Conservation (phyloP, 1,140 invertebrate species). For the Pseudomyrmex pallidus region DNA sequence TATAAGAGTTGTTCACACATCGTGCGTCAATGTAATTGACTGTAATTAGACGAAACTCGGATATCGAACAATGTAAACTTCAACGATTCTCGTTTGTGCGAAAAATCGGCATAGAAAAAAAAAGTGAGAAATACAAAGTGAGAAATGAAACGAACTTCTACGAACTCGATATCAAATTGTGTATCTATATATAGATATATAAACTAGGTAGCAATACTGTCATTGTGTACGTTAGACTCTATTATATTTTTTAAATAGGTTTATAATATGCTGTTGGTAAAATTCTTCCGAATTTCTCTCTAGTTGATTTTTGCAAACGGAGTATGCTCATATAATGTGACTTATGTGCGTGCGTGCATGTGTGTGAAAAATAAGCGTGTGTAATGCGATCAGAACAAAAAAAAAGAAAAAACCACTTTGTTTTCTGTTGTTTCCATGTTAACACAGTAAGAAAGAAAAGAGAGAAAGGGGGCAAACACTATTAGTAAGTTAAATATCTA, state of each 20-base stretch:
- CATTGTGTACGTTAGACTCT: slow-evolving; percentile 81
- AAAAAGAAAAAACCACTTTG: slow-evolving; percentile 51
- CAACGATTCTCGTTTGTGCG: neutral
- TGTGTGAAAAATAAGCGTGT: slow-evolving; percentile 68
- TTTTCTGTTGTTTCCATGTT: slow-evolving; percentile 76
- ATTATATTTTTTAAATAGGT: slow-evolving; percentile 84
- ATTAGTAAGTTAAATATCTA: slow-evolving; percentile 75
- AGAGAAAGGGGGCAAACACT: slow-evolving; percentile 65
- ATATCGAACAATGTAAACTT: slow-evolving; percentile 21
- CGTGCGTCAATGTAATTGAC: neutral
- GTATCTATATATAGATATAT: slow-evolving; percentile 74
- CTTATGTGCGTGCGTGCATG: slow-evolving; percentile 52
- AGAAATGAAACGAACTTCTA: slow-evolving; percentile 38
- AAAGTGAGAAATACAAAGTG: neutral
- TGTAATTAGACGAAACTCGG: slow-evolving; percentile 11
- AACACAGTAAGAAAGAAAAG: slow-evolving; percentile 50
- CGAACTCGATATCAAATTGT: slow-evolving; percentile 75
- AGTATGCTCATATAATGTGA: slow-evolving; percentile 43
- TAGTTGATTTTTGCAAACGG: slow-evolving; percentile 72
- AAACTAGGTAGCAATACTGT: slow-evolving; percentile 80
- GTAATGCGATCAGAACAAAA: slow-evolving; percentile 57
- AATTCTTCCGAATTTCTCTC: slow-evolving; percentile 73
- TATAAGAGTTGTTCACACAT: neutral
- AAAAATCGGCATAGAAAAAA: slow-evolving; percentile 11
- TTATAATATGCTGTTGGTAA: slow-evolving; percentile 80